Conservation (phyloP, 2,888 invertebrate species). For the Operophtera brumata region DNA sequence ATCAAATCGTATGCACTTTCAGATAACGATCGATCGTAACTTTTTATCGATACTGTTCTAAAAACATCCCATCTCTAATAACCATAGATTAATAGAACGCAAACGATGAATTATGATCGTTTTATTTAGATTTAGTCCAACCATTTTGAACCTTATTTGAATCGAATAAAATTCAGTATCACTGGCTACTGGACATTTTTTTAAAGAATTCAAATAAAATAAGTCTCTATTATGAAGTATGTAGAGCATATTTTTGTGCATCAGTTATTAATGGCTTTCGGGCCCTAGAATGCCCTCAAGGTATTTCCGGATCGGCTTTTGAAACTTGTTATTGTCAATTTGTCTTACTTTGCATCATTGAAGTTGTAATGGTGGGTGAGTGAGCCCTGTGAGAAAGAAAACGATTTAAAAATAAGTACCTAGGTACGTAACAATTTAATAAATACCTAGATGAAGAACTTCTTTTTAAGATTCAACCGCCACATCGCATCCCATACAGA, state of each 20-base stretch:
- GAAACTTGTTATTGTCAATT: neutral
- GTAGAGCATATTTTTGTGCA: neutral
- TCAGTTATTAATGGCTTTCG: neutral
- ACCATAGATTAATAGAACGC: constrained; percentile 18
- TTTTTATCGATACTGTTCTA: constrained; percentile 18
- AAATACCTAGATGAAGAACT: no score
- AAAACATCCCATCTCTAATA: constrained; percentile 16
- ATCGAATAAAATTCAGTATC: neutral
- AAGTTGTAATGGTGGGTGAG: neutral
- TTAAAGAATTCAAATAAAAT: neutral
- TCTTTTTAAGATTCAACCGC: no score
- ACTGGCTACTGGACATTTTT: neutral
- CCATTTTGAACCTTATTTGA: neutral
- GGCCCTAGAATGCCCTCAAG: constrained; percentile 4
- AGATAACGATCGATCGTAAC: constrained; percentile 3
- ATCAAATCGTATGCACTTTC: constrained; percentile 11
- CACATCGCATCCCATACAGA: no score
- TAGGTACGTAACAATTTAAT: no score
- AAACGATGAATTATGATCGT: constrained; percentile 29
- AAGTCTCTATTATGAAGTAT: neutral
- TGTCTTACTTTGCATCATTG: neutral
- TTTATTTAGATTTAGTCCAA: neutral
- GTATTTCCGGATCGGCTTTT: constrained; percentile 10
- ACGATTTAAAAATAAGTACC: no score
- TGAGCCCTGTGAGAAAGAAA: neutral